A percentile compares a stretch with the other conserved stretches of the same genome.
These are phyloP conservation scores for Pyrgilauda ruficollis DNA, from an alignment of 2,113 vertebrate species.

Conservation along the genomic window DNA sequence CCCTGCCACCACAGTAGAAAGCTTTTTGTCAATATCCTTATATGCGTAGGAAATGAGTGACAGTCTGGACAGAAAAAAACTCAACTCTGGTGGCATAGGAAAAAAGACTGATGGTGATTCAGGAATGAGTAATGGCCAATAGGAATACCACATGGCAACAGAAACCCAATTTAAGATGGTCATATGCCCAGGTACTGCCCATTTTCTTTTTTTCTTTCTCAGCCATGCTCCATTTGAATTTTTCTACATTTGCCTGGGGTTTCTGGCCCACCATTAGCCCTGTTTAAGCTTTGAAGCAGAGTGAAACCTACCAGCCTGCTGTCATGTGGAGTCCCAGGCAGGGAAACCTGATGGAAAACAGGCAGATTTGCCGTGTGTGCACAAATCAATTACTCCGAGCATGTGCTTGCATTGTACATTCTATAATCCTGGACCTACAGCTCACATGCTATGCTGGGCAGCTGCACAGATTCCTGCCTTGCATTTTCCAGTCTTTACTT, in stretches of 20 bases:
- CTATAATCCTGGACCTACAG: neutral
- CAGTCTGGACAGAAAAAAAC: neutral
- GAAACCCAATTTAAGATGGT: neutral
- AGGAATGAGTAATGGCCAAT: slow-evolving; percentile 15
- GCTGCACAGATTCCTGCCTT: neutral
- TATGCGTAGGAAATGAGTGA: neutral
- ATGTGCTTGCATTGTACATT: neutral
- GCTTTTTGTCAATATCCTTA: neutral
- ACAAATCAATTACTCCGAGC: neutral
- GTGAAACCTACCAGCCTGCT: neutral
- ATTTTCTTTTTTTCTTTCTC: neutral
- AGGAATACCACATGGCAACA: neutral
- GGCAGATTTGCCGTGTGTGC: neutral
- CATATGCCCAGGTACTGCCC: neutral
- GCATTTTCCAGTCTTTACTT: neutral
- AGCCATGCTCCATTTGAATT: neutral
- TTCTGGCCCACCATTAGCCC: neutral
- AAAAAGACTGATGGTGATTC: neutral
- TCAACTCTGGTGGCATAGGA: neutral
- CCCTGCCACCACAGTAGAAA: neutral
- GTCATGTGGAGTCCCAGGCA: neutral
- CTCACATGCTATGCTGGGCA: neutral
- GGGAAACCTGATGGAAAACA: neutral
- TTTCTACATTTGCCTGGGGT: neutral
- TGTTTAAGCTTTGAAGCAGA: neutral